Base-by-base conservation (phyloP, 2,888 invertebrate genomes). In the Machimus rusticus region DNA sequence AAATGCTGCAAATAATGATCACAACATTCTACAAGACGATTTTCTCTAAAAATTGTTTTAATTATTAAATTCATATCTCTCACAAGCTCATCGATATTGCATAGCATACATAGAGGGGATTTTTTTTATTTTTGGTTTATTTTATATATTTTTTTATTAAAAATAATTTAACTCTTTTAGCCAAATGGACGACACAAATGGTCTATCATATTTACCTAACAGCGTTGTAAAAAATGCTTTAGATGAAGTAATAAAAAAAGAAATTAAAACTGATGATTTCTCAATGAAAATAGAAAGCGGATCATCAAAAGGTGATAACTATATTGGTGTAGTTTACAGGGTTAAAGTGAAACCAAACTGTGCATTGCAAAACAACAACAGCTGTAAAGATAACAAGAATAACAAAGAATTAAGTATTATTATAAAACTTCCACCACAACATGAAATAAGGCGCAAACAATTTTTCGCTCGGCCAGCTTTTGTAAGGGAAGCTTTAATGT, bases 241-340 rank as follows among this genome's bases (percentile, higher is more conserved):
- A 1, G 23, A 90, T 23, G 86, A 90, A 16, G 88, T 92, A 74
- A 89, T 91, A n/a, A 86, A 89, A 86, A 66, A 79, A 2, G 87
- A 89, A 85, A 87, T 89, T 88, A 86, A 89, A 31, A 81, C 88
- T 1, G 88, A 90, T 5, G 87, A 89, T 8, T 88, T 89, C 46
- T 87, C 77, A 3, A 90, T 90, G 0, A 57, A 89, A 5, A 86
- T 91, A 5, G 86, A 90, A 28, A 76, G 88, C 6, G 92, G 91
- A 9, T 90, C 91, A 8, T 89, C 89, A 81, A 91, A 91, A 87
- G 92, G 92, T 5, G 92, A 92, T 86, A 92, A 92, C 87, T 92
- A 91, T 34, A 89, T 92, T 88, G 92, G 92, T 34, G 88, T 91
- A 39, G 89, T 92, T 1, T 91, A 91, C 88, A 90, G 91, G 3